Evolutionary conservation across 2,113 vertebrate species (phyloP).

Genomic region (Seriola dumerili): DNA sequence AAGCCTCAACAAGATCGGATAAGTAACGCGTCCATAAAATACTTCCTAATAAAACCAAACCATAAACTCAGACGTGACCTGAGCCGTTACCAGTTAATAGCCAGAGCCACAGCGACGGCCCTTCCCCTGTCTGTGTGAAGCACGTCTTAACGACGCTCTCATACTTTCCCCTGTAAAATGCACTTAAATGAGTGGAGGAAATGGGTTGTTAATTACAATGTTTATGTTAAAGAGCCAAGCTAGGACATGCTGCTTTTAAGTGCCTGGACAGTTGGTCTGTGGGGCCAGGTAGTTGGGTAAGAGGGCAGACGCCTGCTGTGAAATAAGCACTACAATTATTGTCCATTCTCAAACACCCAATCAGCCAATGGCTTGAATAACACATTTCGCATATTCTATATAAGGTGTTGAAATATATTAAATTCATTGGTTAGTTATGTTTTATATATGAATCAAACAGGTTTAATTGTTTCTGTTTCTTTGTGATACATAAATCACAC

Average conservation of each 20-base stretch:
- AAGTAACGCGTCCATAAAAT: background rate
- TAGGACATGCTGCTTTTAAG: constrained; percentile 18
- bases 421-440: no score
- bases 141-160: background rate
- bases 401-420: no score
- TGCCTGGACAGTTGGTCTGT: constrained; percentile 22
- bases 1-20: background rate
- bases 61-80: constrained; percentile 5
- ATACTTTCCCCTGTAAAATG: constrained; percentile 32
- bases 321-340: background rate
- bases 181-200: constrained; percentile 4
- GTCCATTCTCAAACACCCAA: no score
- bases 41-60: constrained; percentile 13
- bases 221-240: constrained; percentile 12
- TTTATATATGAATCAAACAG: no score
- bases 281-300: background rate
- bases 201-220: constrained; percentile 40
- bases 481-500: no score
- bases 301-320: background rate
- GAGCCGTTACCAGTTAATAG: background rate
- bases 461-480: no score
- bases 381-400: no score
- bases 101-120: background rate
- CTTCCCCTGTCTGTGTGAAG: constrained; percentile 42
- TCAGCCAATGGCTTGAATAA: no score